These are phyloP conservation scores for Speoplatyrhinus poulsoni DNA, from an alignment of 2,113 vertebrate species.

Conservation along the genomic window DNA sequence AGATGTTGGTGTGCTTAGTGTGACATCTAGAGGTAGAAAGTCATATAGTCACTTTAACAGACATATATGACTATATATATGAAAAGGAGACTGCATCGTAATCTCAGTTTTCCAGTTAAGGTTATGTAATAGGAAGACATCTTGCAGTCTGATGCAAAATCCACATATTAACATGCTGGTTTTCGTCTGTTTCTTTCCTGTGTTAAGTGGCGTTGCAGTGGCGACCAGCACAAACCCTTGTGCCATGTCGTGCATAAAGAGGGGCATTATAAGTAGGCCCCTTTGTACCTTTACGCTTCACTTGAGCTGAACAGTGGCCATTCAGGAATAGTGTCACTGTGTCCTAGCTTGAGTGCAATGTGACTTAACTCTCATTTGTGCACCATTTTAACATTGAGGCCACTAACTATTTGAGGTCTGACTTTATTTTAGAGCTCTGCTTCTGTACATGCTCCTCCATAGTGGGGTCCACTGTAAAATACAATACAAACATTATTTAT, in stretches of 20 bases:
- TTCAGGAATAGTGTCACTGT: background rate
- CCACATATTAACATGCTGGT: no score
- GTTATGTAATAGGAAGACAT: background rate
- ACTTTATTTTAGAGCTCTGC: background rate
- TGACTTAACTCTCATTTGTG: constrained; percentile 1
- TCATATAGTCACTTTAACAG: no score
- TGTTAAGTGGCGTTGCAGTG: background rate
- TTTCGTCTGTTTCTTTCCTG: no score
- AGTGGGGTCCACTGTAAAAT: no score
- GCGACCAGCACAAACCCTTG: background rate
- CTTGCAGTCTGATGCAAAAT: no score
- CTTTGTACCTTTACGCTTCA: background rate
- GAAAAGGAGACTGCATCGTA: no score
- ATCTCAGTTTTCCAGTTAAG: background rate
- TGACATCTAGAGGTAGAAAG: no score
- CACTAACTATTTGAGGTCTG: background rate
- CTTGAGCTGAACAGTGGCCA: background rate
- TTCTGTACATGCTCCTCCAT: background rate
- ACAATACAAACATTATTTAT: no score
- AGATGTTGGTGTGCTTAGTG: no score
- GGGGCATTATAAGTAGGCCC: constrained; percentile 2
- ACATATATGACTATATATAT: no score
- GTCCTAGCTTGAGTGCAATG: background rate
- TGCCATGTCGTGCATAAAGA: background rate
- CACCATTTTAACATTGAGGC: background rate